Conservation (phyloP, 2,888 invertebrate genomes). For the Scaptodrosophila latifasciaeformis region DNA sequence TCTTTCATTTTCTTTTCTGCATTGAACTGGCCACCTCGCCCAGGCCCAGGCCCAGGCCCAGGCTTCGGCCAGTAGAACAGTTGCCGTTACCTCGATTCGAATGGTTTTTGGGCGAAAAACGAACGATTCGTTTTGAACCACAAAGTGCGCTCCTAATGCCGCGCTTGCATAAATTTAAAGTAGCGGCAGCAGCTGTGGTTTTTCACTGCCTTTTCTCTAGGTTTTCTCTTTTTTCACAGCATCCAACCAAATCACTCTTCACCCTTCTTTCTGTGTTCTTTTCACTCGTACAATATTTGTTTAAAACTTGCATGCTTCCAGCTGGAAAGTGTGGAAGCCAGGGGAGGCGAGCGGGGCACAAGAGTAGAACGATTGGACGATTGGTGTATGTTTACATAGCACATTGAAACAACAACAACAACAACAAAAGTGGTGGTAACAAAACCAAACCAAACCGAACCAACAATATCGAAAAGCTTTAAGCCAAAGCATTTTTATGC, state of each 20-base stretch:
- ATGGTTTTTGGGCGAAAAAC: too few species aligned
- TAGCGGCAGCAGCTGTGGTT: conserved; percentile 62
- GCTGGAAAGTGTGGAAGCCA: background rate
- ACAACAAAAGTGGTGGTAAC: conserved; percentile 9
- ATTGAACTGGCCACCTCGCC: background rate
- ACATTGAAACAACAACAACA: conserved; percentile 27
- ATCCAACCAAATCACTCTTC: background rate
- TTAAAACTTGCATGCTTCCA: background rate
- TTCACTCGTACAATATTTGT: conserved; percentile 23
- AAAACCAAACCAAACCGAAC: conserved; percentile 21
- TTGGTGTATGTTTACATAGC: conserved; percentile 30
- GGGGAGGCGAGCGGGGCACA: background rate
- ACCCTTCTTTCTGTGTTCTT: background rate
- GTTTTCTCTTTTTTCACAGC: background rate
- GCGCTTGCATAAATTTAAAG: conserved; percentile 64
- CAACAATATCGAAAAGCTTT: conserved; percentile 27
- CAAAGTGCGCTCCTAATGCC: conserved; percentile 65
- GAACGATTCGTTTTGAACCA: conserved; percentile 42
- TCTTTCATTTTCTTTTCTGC: conserved; percentile 50
- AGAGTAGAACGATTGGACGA: background rate
- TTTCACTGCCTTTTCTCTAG: conserved; percentile 32
- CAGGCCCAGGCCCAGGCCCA: conserved; percentile 1
- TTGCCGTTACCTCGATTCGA: too few species aligned
- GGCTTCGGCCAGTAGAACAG: background rate
- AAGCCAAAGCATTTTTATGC: conserved; percentile 54